Evolutionary conservation across 2,888 invertebrate genomes (phyloP), one percentile per base, ranked within the genome.

Genomic region (Monopis laevigella): DNA sequence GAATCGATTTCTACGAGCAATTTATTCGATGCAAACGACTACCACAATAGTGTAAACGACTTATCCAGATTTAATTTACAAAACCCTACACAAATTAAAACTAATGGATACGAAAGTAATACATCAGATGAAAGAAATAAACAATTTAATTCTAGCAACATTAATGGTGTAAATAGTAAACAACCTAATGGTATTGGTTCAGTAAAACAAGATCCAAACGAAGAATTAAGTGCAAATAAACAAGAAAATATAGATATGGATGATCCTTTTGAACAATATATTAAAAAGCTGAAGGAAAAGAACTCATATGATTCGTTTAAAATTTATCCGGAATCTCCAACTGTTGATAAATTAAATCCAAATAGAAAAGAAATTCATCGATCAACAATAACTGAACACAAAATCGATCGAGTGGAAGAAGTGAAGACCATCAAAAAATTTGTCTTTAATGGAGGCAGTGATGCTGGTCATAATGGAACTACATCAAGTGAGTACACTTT

Each of bases 351-450:
- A 53, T 58, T 61, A 40, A 66, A 40, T 27, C 10, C n/a, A 12
- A 16, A 62, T 17, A 69, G 75, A 48, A 71, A 75, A 58, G 60
- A 68, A 40, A 63, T 56, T 30, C 68, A 72, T 45, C 63, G 66
- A 43, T 70, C 74, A 2, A 67, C 65, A 3, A 60, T 81, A 45
- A 74, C 69, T 11, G 80, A 82, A 50, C 69, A 71, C 45, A 66
- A 72, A 53, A 62, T 75, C 47, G 77, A 58, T 48, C 68, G 82
- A 60, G 56, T 67, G 6, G 74, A 82, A 58, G 78, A 82, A 64
- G 65, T 80, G 21, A 78, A 71, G 46, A 82, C 80, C n/a, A 70
- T 72, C 46, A 78, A 74, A 54, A 82, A 72, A 56, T 59, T 78
- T 42, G 52, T 73, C 19, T 51, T 80, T 2, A 81, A 80, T 49